phyloP scores from a whole-genome alignment of 1,140 invertebrate species.

The Oedothorax gibbosus region DNA sequence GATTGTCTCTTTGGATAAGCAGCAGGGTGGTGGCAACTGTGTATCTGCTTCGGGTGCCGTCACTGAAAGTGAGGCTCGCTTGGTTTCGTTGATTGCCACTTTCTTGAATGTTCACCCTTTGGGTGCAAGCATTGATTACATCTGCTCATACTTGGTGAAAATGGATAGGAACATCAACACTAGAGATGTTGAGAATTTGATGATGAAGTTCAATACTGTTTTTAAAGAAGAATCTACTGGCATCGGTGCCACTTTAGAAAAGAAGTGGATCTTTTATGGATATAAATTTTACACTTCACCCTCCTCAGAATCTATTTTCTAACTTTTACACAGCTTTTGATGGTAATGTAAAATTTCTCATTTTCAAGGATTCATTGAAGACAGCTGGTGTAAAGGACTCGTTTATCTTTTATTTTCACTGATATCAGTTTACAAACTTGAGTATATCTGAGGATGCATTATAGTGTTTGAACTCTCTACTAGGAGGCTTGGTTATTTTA shows the following conservation, averaged over 20 bases:
- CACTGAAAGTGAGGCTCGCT: conserved; percentile 65
- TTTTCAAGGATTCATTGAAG: too few species aligned
- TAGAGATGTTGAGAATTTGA: conserved; percentile 80
- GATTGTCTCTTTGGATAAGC: conserved; percentile 80
- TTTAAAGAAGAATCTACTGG: conserved; percentile 81
- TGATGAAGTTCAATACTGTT: conserved; percentile 80
- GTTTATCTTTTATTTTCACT: too few species aligned
- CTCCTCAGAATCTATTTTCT: too few species aligned
- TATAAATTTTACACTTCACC: conserved; percentile 46
- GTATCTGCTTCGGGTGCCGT: conserved; percentile 74
- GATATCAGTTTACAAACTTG: too few species aligned
- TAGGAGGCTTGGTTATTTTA: too few species aligned
- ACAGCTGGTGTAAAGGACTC: too few species aligned
- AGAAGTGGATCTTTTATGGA: conserved; percentile 76
- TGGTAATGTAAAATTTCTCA: too few species aligned
- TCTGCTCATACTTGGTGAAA: conserved; percentile 82
- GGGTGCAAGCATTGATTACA: conserved; percentile 84
- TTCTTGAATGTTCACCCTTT: conserved; percentile 89
- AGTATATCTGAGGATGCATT: too few species aligned
- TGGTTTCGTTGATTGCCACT: conserved; percentile 79
- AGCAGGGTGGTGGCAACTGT: conserved; percentile 80
- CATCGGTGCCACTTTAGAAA: conserved; percentile 81
- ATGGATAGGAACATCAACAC: conserved; percentile 76
- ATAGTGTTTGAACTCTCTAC: too few species aligned
- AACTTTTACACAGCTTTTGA: too few species aligned